Conservation (phyloP, 2,113 vertebrate species). For the Esox niger region DNA sequence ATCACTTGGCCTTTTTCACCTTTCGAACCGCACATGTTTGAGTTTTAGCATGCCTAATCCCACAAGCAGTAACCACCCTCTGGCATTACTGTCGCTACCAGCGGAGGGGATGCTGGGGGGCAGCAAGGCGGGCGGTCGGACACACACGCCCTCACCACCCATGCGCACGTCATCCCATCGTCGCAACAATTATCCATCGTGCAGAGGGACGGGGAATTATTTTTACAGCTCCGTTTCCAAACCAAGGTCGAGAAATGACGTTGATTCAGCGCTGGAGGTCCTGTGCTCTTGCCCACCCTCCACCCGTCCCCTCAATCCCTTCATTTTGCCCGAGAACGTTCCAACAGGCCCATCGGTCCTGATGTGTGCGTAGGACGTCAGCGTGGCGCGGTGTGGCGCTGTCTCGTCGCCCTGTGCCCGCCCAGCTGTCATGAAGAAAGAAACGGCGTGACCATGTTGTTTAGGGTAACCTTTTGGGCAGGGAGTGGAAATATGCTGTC, state of each 20-base stretch:
- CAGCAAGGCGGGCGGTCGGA: neutral
- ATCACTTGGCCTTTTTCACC: constrained; percentile 52
- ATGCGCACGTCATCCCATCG: constrained; percentile 21
- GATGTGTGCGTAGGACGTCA: constrained; percentile 51
- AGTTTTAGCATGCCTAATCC: constrained; percentile 41
- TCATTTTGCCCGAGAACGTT: constrained; percentile 36
- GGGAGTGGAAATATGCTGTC: constrained; percentile 77
- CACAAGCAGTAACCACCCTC: constrained; percentile 38
- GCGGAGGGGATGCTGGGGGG: neutral
- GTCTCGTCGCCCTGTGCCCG: constrained; percentile 46
- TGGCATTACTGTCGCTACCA: constrained; percentile 29
- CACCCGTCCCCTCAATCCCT: neutral
- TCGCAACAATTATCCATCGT: constrained; percentile 32
- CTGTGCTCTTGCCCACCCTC: constrained; percentile 24
- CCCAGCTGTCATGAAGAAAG: constrained; percentile 80
- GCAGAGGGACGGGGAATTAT: constrained; percentile 24
- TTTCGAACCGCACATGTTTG: constrained; percentile 7
- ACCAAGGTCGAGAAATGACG: constrained; percentile 37
- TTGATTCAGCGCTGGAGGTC: constrained; percentile 40
- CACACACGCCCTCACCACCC: constrained; percentile 18
- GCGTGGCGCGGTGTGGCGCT: neutral
- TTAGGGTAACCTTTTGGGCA: constrained; percentile 63
- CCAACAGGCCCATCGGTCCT: constrained; percentile 52
- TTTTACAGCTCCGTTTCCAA: constrained; percentile 14
- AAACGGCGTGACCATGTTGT: constrained; percentile 78